Conservation (phyloP, 53 echinoderm and acorn worm species). For the Paelopatides confundens region DNA sequence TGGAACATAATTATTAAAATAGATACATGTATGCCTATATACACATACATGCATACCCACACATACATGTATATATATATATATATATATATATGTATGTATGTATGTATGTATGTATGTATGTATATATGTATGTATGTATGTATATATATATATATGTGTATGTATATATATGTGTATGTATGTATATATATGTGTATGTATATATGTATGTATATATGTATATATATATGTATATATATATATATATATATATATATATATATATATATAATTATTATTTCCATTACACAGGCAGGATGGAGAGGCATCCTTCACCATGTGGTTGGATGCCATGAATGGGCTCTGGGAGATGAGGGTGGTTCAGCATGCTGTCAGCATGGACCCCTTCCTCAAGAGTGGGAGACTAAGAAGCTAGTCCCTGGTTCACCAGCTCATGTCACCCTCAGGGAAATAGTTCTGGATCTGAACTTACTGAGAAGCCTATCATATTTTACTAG, state of each 20-base stretch:
- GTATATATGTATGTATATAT: not conserved
- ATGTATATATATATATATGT: no score
- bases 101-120: no score
- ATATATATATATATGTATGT: no score
- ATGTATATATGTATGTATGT: no score
- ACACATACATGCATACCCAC: no score
- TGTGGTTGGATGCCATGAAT: conserved; percentile 3
- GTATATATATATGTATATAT: not conserved
- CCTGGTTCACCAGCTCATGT: not conserved
- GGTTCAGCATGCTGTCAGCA: conserved; percentile 13
- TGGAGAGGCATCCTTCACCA: conserved; percentile 19
- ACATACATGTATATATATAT: no score
- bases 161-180: no score
- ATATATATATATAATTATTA: not conserved
- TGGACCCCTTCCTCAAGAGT: not conserved
- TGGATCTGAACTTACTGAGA: not conserved
- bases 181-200: not conserved
- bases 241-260: not conserved
- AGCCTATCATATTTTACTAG: not conserved
- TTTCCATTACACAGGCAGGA: not conserved
- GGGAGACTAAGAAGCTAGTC: not conserved
- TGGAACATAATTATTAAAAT: no score
- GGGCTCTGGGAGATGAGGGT: not conserved
- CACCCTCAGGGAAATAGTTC: not conserved
- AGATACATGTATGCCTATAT: no score